Evolutionary conservation across 2,888 invertebrate genomes (phyloP), one percentile per base, ranked within the genome.

Genomic region (Craniophora ligustri): DNA sequence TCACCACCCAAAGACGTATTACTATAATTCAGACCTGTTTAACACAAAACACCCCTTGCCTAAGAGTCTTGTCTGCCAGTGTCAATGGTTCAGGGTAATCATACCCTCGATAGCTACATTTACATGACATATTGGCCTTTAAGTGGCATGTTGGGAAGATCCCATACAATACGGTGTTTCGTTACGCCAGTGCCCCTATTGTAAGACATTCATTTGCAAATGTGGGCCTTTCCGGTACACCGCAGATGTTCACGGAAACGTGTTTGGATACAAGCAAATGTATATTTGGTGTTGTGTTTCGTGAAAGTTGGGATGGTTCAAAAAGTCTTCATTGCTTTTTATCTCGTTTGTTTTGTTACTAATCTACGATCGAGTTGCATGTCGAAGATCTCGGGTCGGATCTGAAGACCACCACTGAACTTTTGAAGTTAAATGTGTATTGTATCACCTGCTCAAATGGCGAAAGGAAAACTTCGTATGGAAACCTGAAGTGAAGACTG

Each of bases 201-300:
- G 65, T 73, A 48, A 64, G 56, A 42, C 53, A 54, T 62, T 61
- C 57, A 70, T 70, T 72, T 69, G 66, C 66, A 74, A 72, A 49
- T 62, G 57, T 42, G 73, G 74, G 73, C 58, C 66, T 75, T 74
- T 79, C 79, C 80, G 78, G 75, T 73, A 70, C 69, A 70, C 54
- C 41, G 65, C 65, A 67, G 63, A 71, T 70, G 67, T 64, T 53
- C 46, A 44, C 38, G 50, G 49, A 70, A 67, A 64, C 44, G 63
- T 34, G 19, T 67, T 65, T 47, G 40, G 38, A 15, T 26, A 30
- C 47, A 50, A 46, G 16, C 36, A 41, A 21, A 53, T 30, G 14
- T 59, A 42, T 30, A 21, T 42, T 46, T 18, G 31, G 39, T 44
- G 34, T 46, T 21, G 23, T 13, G 48, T 48, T 58, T 35, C 35